Conservation (phyloP, 2,888 invertebrate genomes). For the Stenodera caucasica region DNA sequence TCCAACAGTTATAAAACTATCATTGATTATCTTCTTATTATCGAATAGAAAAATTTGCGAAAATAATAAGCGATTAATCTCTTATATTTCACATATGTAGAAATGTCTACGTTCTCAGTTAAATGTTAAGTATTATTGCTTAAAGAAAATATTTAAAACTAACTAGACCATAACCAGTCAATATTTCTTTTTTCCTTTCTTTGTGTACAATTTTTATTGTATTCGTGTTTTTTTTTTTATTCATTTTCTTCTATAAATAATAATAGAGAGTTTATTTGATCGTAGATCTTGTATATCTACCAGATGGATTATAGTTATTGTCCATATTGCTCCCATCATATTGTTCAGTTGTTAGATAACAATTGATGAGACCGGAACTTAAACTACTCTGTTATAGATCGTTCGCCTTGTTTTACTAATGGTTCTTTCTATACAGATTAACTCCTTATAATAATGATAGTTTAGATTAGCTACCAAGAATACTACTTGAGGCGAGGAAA, state of each 20-base stretch:
- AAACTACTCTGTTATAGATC: not conserved
- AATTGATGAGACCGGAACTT: slow-evolving; percentile 25
- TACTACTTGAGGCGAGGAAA: not conserved
- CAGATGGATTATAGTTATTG: slow-evolving; percentile 24
- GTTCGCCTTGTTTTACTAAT: not conserved
- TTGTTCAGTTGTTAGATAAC: not conserved
- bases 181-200: not conserved
- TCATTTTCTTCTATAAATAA: slow-evolving; percentile 13
- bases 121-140: slow-evolving; percentile 39
- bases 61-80: too few relatives aligned
- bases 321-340: slow-evolving; percentile 13
- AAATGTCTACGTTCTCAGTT: slow-evolving; percentile 29
- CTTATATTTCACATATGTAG: slow-evolving; percentile 29
- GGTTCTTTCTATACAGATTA: not conserved
- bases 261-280: slow-evolving; percentile 16
- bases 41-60: too few relatives aligned
- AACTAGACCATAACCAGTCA: slow-evolving; percentile 41
- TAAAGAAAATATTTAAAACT: slow-evolving; percentile 18
- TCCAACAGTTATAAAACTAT: not conserved
- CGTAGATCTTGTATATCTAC: slow-evolving; percentile 12
- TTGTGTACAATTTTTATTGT: slow-evolving; percentile 6
- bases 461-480: too few relatives aligned
- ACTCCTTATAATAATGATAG: too few relatives aligned
- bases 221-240: too few relatives aligned
- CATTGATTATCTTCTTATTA: not conserved